phyloP scores from a whole-genome alignment of 2,888 invertebrate species.

The Melanophora roralis region DNA sequence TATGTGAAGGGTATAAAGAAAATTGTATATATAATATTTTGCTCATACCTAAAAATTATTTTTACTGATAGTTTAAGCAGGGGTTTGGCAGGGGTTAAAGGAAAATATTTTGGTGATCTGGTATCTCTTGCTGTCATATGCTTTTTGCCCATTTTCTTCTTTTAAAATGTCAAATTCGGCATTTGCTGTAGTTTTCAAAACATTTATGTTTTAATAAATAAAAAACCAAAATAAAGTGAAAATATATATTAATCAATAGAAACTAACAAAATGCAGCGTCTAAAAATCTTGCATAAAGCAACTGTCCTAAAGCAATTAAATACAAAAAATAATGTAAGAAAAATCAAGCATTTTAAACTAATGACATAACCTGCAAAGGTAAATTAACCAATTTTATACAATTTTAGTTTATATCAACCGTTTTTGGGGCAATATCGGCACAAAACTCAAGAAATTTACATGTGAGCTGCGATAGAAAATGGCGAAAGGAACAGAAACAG shows the following conservation, averaged over 20 bases:
- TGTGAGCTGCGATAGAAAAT: constrained; percentile 34
- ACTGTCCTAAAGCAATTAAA: constrained; percentile 39
- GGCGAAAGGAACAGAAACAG: not conserved
- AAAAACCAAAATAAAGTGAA: constrained; percentile 47
- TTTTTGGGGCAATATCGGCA: constrained; percentile 2
- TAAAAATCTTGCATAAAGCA: constrained; percentile 70
- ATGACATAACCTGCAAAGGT: constrained; percentile 73
- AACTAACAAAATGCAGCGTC: constrained; percentile 65
- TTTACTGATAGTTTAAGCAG: no score
- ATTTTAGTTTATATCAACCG: constrained; percentile 57
- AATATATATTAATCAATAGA: constrained; percentile 58
- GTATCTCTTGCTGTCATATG: not conserved
- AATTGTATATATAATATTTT: no score
- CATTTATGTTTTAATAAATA: constrained; percentile 37
- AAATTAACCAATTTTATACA: not conserved
- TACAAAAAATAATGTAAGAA: not conserved
- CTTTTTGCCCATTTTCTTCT: not conserved
- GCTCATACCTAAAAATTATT: no score
- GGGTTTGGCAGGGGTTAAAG: no score
- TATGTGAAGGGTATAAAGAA: no score
- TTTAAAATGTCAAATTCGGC: constrained; percentile 25
- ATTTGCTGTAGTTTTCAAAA: constrained; percentile 35
- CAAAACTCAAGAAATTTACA: constrained; percentile 67
- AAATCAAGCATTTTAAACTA: not conserved
- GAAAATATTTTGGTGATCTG: not conserved